Base-by-base conservation (phyloP, 2,797 vertebrate genomes). In the Falco peregrinus region DNA sequence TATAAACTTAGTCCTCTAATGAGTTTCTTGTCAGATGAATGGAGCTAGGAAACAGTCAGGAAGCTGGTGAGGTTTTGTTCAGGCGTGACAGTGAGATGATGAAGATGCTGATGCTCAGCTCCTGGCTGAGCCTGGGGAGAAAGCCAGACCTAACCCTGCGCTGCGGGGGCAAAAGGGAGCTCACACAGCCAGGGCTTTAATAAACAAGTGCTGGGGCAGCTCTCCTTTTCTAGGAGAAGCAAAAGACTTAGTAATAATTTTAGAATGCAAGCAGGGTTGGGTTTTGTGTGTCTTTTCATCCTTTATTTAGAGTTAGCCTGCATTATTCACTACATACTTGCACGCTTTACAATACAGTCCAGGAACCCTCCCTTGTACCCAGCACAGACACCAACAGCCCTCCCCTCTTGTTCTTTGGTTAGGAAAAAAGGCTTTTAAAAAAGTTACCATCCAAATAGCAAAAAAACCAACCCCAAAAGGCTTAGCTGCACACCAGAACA, bases 301-400 rank as follows among this genome's bases (percentile, higher is more conserved):
- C 54, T 95, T 96, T 95, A 95, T 95, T 97, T 75, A 29, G 31
- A 26, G 51, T 33, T 43, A 76, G 11, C 54, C 59, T 57, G 56
- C 33, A 13, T 43, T 37, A 67, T 43, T 65, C 47, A 64, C 54
- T 31, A 69, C 10, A 2, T 7, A 61, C 69, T 57, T 11, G 7
- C 9, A 39, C 10, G 3, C 43, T 56, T 50, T 1, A 45, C 31
- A 59, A 5, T 1, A 24, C 15, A 43, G 74, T 21, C 71, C 64
- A 89, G 59, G 54, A 73, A 85, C 9, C 1, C 54, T 33, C 33
- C 61, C 5, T 12, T 0, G 11, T 13, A 59, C 48, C 70, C 48
- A 1, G 1, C 1, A 22, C 0, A 15, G 67, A 16, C 50, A 39
- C 22, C 20, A 20, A 10, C 33, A 45, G 6, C 37, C 51, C 68